phyloP scores from a whole-genome alignment of 2,113 vertebrate genomes.

The Lipotes vexillifer region DNA sequence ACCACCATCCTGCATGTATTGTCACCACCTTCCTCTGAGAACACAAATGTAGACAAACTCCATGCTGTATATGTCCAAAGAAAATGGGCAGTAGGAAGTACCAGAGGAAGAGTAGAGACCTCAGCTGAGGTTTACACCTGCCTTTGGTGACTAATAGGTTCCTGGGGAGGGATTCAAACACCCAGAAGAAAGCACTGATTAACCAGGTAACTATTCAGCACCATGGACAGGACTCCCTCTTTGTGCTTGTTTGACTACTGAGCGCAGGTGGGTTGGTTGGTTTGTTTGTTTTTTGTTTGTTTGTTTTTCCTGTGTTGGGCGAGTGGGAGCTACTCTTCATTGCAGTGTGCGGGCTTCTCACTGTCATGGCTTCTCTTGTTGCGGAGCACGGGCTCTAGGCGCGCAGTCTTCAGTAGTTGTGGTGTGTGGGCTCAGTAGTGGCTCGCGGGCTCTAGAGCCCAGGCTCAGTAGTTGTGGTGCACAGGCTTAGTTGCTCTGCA shows the following conservation, averaged over 20 bases:
- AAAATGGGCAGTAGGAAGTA: not conserved
- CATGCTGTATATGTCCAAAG: not conserved
- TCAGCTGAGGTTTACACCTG: not conserved
- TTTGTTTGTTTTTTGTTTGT: no score
- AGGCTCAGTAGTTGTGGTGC: no score
- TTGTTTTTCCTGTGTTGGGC: no score
- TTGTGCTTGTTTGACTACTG: not conserved
- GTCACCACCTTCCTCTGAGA: not conserved
- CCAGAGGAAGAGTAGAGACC: not conserved
- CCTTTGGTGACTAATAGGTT: not conserved
- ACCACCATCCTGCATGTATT: not conserved
- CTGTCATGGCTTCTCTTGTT: no score
- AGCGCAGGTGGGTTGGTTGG: not conserved
- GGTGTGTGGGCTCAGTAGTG: no score
- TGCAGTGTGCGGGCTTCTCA: no score
- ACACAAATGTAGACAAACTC: not conserved
- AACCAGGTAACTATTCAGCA: not conserved
- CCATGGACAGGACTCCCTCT: not conserved
- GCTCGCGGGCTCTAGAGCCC: no score
- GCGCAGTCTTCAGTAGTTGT: no score
- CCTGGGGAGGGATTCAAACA: not conserved
- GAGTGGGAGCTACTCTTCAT: no score
- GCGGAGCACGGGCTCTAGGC: no score
- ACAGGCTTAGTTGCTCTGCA: no score
- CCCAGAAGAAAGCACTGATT: not conserved